Base-by-base conservation (phyloP, 2,797 vertebrate species). In the Gallinago nigripennis region DNA sequence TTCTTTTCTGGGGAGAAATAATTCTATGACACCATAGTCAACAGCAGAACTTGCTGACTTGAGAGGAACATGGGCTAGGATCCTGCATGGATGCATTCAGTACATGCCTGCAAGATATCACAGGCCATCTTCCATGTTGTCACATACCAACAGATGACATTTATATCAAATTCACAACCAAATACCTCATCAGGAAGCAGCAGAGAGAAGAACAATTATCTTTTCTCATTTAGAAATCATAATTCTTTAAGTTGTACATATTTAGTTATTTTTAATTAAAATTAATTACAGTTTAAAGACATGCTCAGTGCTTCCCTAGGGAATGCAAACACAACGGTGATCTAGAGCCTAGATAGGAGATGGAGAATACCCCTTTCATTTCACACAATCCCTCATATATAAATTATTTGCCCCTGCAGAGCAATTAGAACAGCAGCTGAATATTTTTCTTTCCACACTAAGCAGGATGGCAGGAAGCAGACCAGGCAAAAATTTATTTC, bases 181-280 rank as follows among this genome's bases (percentile, higher is more conserved):
- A 91, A 82, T 65, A 54, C 12, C 43, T 63, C 57, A 69, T 82
- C 72, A 76, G 48, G n/a, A 93, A 50, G 54, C 78, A 89, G 30
- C 8, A 91, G 16, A 54, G 19, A 87, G 45, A 68, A 65, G 7
- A 76, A 82, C 7, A 87, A 92, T 80, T 61, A 57, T 46, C 1
- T 92, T 81, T 89, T 79, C 43, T 73, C 25, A 70, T 76, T 90
- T 86, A 82, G 54, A 92, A 94, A 66, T 24, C 91, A 66, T 76
- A 86, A 88, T 48, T 76, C n/a, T 91, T 88, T 64, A 88, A 78
- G n/a, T 56, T 83, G 54, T 25, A 83, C 28, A 16, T 86, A 79
- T 94, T 92, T 90, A 66, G 43, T 31, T 82, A 45, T 70, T 94
- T 92, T 83, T 91, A 86, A 90, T 94, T 94, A 76, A 92, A 92